phyloP scores from a whole-genome alignment of 2,888 invertebrate species.

The Allacma fusca region DNA sequence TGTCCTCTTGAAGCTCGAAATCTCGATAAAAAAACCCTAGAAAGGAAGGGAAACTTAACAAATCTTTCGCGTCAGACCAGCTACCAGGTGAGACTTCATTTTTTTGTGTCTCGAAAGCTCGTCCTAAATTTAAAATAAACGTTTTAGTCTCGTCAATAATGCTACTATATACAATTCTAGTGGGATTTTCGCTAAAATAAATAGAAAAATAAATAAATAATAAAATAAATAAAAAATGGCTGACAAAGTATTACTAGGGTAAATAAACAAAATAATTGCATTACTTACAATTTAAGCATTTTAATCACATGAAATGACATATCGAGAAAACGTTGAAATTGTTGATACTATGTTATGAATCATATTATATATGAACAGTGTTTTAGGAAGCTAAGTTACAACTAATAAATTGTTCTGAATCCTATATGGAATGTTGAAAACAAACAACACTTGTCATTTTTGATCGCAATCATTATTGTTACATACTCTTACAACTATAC shows the following conservation, averaged over 20 bases:
- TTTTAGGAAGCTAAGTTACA: neutral
- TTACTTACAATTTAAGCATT: constrained; percentile 11
- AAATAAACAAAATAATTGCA: neutral
- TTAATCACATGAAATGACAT: constrained; percentile 44
- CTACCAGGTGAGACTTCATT: too few relatives aligned
- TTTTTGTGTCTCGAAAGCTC: too few relatives aligned
- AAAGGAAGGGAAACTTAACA: too few relatives aligned
- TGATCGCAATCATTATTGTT: constrained; percentile 25
- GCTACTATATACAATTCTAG: neutral
- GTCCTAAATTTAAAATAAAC: constrained; percentile 17
- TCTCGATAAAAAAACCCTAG: too few relatives aligned
- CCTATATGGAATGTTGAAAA: constrained; percentile 17
- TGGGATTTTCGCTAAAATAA: neutral
- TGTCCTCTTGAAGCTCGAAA: too few relatives aligned
- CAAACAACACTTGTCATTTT: constrained; percentile 6
- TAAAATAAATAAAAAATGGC: neutral
- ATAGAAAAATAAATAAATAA: neutral
- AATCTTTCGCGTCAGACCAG: too few relatives aligned
- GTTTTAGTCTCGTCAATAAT: neutral
- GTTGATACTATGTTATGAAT: constrained; percentile 26
- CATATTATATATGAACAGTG: neutral
- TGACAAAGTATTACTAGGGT: neutral
- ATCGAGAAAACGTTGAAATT: constrained; percentile 40
- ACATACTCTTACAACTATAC: constrained; percentile 7
- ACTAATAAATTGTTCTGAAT: constrained; percentile 20